Evolutionary conservation across 2,888 invertebrate species (phyloP).

Genomic region (Cheilosia scutellata): DNA sequence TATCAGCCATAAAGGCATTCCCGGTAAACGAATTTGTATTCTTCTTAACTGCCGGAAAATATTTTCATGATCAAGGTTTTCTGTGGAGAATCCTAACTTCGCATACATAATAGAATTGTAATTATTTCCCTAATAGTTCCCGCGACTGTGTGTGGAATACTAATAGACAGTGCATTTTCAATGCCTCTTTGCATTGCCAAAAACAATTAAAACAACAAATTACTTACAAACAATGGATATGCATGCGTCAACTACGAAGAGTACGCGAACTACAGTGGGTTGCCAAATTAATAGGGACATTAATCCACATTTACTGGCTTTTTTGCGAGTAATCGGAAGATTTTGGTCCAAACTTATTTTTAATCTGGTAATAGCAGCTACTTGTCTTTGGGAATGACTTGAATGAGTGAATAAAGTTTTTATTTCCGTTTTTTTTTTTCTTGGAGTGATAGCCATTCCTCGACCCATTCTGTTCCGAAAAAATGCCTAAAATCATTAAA

Average conservation of each 20-base stretch:
- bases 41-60: slow-evolving; percentile 46
- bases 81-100: slow-evolving; percentile 21
- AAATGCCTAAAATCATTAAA: no score
- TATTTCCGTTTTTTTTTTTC: no score
- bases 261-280: no score
- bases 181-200: slow-evolving; percentile 37
- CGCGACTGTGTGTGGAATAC: slow-evolving; percentile 33
- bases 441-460: no score
- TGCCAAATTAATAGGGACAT: no score
- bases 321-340: no score
- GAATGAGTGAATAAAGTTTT: no score
- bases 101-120: slow-evolving; percentile 27
- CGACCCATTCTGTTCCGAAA: no score
- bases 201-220: slow-evolving; percentile 43
- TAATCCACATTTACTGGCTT: no score
- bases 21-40: slow-evolving; percentile 43
- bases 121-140: slow-evolving; percentile 31
- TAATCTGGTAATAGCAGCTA: no score
- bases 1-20: background rate
- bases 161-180: slow-evolving; percentile 30
- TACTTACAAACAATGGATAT: slow-evolving; percentile 38
- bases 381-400: no score
- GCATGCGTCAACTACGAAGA: slow-evolving; percentile 52
- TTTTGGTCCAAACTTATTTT: no score
- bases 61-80: slow-evolving; percentile 73